Percentiles rank a stretch among this genome's conserved stretches.
These are phyloP conservation scores for Typhlichthys subterraneus DNA, from an alignment of 2,797 vertebrate genomes.

Conservation along the genomic window DNA sequence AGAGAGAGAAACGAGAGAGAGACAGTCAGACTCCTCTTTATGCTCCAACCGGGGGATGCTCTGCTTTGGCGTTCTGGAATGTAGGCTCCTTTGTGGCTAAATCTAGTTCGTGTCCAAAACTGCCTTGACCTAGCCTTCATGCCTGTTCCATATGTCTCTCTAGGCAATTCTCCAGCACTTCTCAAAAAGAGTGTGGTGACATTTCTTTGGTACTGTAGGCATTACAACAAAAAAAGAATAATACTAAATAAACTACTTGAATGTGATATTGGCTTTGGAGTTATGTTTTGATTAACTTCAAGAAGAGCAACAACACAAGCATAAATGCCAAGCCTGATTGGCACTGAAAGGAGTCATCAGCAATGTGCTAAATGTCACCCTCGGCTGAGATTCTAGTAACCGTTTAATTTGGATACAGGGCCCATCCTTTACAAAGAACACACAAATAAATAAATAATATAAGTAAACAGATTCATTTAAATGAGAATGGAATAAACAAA, in stretches of 20 bases:
- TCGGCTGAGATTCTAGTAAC: constrained; percentile 31
- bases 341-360: constrained; percentile 50
- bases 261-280: constrained; percentile 35
- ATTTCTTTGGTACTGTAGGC: constrained; percentile 18
- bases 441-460: constrained; percentile 21
- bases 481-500: neutral
- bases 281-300: constrained; percentile 45
- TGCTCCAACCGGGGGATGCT: constrained; percentile 6
- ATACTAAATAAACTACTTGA: constrained; percentile 19
- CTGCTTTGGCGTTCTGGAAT: constrained; percentile 15
- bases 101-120: neutral
- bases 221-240: constrained; percentile 10
- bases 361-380: constrained; percentile 53
- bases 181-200: constrained; percentile 21
- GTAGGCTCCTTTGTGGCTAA: constrained; percentile 29
- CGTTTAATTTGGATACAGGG: constrained; percentile 50
- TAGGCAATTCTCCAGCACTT: constrained; percentile 14
- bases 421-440: constrained; percentile 17
- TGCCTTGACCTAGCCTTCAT: constrained; percentile 17
- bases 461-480: neutral
- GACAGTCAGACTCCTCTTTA: constrained; percentile 50
- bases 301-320: constrained; percentile 40
- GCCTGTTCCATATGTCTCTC: constrained; percentile 37
- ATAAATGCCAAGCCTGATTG: constrained; percentile 59
- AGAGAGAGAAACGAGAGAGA: constrained; percentile 6